phyloP scores from a whole-genome alignment of 1,140 invertebrate genomes.

The Tetragnatha versicolor region DNA sequence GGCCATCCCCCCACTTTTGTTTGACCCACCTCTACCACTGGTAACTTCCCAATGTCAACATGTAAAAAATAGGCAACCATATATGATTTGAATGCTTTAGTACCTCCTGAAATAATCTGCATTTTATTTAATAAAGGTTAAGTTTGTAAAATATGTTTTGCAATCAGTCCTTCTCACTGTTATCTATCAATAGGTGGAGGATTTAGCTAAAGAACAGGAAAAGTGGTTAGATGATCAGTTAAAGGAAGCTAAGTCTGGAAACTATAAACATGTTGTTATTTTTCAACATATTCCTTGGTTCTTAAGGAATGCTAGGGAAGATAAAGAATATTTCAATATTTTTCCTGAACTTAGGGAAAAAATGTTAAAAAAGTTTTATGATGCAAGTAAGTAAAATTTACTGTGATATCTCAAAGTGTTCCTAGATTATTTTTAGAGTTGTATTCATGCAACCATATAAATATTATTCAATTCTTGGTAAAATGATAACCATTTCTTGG shows the following conservation, averaged over 20 bases:
- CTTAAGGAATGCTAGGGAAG: conserved; percentile 63
- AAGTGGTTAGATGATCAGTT: conserved; percentile 65
- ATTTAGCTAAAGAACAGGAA: conserved; percentile 65
- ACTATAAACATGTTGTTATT: conserved; percentile 64
- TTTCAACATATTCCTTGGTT: conserved; percentile 72
- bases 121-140: not conserved
- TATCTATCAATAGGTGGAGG: conserved; percentile 55
- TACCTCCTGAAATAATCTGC: not conserved
- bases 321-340: conserved; percentile 66
- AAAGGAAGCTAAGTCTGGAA: conserved; percentile 42
- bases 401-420: not conserved
- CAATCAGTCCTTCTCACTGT: not conserved
- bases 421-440: too few relatives aligned
- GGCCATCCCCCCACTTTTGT: too few relatives aligned
- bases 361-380: conserved; percentile 65
- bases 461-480: too few relatives aligned
- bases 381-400: conserved; percentile 63
- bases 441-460: too few relatives aligned
- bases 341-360: conserved; percentile 60
- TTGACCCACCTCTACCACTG: too few relatives aligned
- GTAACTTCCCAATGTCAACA: too few relatives aligned
- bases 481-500: too few relatives aligned
- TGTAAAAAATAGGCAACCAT: too few relatives aligned
- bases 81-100: not conserved
- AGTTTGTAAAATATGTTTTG: not conserved